These are phyloP conservation scores for Prionailurus bengalensis DNA, from an alignment of 2,113 vertebrate genomes.

Conservation along the genomic window DNA sequence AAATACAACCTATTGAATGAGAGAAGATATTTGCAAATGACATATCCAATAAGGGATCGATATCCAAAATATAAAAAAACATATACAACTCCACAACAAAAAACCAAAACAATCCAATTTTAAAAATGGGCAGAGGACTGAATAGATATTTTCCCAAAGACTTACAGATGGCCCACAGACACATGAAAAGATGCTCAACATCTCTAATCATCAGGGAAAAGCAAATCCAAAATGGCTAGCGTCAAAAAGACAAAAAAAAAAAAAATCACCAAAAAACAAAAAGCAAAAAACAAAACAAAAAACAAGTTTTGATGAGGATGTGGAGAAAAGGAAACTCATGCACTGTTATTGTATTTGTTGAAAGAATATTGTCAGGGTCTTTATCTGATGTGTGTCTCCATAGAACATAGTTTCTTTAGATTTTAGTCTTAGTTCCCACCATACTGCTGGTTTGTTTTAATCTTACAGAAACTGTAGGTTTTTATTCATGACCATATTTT, in stretches of 20 bases:
- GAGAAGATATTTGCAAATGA: not conserved
- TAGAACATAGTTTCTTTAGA: not conserved
- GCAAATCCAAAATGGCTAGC: not conserved
- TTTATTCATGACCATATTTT: constrained; percentile 32
- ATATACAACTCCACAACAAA: not conserved
- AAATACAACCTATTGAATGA: not conserved
- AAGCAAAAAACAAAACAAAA: too few relatives aligned
- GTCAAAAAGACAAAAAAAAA: not conserved
- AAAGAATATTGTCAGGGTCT: not conserved
- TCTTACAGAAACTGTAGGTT: not conserved
- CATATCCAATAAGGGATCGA: not conserved
- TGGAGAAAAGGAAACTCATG: not conserved
- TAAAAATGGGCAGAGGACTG: not conserved
- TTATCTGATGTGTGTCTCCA: not conserved
- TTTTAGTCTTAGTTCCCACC: not conserved
- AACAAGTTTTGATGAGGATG: not conserved
- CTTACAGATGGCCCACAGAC: not conserved
- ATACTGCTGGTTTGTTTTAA: not conserved
- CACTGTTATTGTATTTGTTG: not conserved
- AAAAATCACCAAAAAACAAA: too few relatives aligned
- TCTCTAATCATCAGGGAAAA: not conserved
- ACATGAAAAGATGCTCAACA: not conserved
- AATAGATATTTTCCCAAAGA: not conserved
- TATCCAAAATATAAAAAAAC: not conserved
- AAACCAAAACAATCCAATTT: not conserved